A percentile compares a stretch with the other conserved stretches of the same genome.
Evolutionary conservation across 2,797 vertebrate species (phyloP).

Genomic region (Uromys caudimaculatus): DNA sequence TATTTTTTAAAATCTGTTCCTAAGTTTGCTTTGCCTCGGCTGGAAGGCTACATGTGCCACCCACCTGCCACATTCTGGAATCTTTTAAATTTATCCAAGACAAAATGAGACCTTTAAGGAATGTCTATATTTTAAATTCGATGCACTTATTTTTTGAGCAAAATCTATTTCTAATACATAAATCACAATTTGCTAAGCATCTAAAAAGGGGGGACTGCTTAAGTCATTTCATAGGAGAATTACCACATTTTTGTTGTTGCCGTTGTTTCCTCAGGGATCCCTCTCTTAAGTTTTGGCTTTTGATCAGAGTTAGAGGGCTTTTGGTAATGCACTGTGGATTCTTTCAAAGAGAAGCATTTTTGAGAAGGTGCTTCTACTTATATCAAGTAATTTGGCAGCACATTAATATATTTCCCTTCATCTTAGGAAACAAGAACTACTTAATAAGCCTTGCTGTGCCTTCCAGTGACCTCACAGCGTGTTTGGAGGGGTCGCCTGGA

Average conservation of each 20-base stretch:
- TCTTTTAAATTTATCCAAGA: slow-evolving; percentile 81
- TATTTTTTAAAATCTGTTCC: slow-evolving; percentile 91
- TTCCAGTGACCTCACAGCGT: slow-evolving; percentile 54
- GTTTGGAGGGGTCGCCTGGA: slow-evolving; percentile 29
- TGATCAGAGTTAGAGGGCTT: slow-evolving; percentile 33
- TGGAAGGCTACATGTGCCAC: slow-evolving; percentile 84
- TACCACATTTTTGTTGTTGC: slow-evolving; percentile 35
- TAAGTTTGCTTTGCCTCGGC: slow-evolving; percentile 89
- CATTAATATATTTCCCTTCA: slow-evolving; percentile 70
- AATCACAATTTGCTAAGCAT: slow-evolving; percentile 43
- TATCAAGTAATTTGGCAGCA: slow-evolving; percentile 73
- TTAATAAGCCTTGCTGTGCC: slow-evolving; percentile 44
- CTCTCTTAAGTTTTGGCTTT: slow-evolving; percentile 43
- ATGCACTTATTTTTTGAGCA: slow-evolving; percentile 69
- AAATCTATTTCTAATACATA: slow-evolving; percentile 42
- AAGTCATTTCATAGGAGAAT: slow-evolving; percentile 61
- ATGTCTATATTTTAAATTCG: slow-evolving; percentile 75
- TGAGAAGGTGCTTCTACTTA: slow-evolving; percentile 47
- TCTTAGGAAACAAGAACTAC: slow-evolving; percentile 78
- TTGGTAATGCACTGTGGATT: background rate
- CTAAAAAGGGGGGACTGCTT: slow-evolving; percentile 8
- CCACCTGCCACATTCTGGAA: slow-evolving; percentile 86
- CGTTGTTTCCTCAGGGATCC: background rate
- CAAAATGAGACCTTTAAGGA: slow-evolving; percentile 73
- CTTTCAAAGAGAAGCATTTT: slow-evolving; percentile 52